Evolutionary conservation across 2,113 vertebrate species (phyloP).

Genomic region (Thomomys bottae): DNA sequence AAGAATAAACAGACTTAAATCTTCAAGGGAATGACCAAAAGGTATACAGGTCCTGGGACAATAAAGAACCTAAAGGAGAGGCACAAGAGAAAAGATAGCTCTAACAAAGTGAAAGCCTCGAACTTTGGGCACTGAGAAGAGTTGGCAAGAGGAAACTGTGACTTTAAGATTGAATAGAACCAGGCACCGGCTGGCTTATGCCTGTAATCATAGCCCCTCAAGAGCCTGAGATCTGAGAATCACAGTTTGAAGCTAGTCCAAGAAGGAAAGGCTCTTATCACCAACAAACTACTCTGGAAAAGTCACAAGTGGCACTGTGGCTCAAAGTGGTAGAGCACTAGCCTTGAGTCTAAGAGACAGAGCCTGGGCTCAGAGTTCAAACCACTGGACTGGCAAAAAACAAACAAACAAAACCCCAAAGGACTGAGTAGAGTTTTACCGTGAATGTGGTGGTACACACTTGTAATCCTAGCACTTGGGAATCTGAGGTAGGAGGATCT

Average conservation of each 20-base stretch:
- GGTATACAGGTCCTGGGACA: background rate
- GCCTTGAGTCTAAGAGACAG: no score
- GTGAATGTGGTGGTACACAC: background rate
- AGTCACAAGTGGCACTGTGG: no score
- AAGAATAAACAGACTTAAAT: conserved; percentile 12
- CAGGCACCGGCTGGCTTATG: background rate
- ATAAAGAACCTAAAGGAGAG: background rate
- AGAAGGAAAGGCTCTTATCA: no score
- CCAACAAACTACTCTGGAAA: no score
- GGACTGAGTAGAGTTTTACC: background rate
- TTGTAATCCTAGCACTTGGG: background rate
- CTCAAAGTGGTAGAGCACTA: no score
- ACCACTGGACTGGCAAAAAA: no score
- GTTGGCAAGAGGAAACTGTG: background rate
- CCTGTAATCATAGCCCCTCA: background rate
- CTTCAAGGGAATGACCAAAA: background rate
- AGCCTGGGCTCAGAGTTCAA: background rate
- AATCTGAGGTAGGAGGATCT: no score
- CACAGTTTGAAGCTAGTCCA: no score
- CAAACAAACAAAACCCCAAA: no score
- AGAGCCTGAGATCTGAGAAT: no score
- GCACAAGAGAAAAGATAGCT: no score
- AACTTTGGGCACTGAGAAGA: background rate
- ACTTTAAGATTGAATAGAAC: background rate
- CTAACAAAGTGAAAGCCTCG: background rate